Conservation (phyloP, 2,797 vertebrate genomes). For the Potorous gilbertii region DNA sequence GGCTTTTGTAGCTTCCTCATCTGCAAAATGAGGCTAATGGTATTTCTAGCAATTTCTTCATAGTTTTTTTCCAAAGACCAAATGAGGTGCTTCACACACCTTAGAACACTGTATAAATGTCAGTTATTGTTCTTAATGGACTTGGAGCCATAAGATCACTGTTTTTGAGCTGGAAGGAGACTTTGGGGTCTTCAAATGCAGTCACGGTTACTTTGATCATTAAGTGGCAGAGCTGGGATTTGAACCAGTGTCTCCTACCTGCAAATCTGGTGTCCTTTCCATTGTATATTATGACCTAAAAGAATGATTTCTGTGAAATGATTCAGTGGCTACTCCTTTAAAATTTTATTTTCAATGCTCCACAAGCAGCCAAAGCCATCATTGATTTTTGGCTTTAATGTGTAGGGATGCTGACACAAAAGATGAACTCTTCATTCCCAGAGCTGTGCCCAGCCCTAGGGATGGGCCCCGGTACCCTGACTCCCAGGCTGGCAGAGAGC, state of each 20-base stretch:
- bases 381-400: background rate
- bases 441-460: background rate
- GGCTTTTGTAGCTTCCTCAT: background rate
- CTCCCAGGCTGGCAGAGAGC: background rate
- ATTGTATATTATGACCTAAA: background rate
- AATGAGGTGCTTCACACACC: background rate
- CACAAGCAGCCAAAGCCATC: constrained; percentile 16
- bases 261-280: background rate
- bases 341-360: background rate
- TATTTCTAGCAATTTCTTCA: background rate
- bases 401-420: constrained; percentile 14
- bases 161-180: background rate
- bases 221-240: background rate
- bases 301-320: background rate
- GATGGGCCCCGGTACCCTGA: background rate
- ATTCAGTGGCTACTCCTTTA: background rate
- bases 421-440: background rate
- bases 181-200: background rate
- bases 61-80: background rate
- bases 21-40: background rate
- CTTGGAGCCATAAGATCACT: background rate
- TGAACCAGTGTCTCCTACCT: background rate
- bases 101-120: background rate
- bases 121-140: background rate
- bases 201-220: background rate